Evolutionary conservation across 2,113 vertebrate species (phyloP), one percentile per base, ranked within the genome.

Genomic region (Alligator sinensis): DNA sequence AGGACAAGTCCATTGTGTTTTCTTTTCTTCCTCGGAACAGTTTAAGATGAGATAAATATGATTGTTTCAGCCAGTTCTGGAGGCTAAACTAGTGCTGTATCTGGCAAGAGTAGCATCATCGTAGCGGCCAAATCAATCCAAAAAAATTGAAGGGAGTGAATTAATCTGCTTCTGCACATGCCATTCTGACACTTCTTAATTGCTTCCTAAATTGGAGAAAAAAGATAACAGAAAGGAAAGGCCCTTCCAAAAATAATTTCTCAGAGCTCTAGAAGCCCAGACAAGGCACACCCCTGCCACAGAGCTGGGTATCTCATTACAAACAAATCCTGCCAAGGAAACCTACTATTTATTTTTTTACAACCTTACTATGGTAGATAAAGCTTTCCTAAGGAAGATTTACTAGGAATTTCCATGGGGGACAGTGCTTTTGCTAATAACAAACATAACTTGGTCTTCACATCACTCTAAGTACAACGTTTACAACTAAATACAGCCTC

Each of bases 321-420:
- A 59, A 83, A 38, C 47, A 19, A 47, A 47, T 58, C 27, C 66
- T 80, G 82, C 75, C 54, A n/a, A 0, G 1, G 74, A 47, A 77
- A 62, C 25, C 30, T 14, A 74, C 34, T 9, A 68, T 47, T 17
- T 4, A 27, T n/a, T 64, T 12, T 3, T 58, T 10, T 80, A 19
- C 47, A 58, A 75, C 11, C 30, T 38, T 16, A 22, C 60, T 60
- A 75, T 81, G 28, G 34, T 2, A 22, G 22, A 47, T 70, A n/a
- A 13, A 30, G 27, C 55, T n/a, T 57, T 57, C 16, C 16, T 63
- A n/a, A 70, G 24, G 38, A 91, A 77, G 54, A 58, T 25, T 30
- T 61, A 4, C 5, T 21, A 4, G 61, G 27, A 74, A 34, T 34
- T 28, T 6, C 58, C 0, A 0, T 2, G 17, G 62, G 30, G 47